Evolutionary conservation across 2,888 invertebrate genomes (phyloP).

Genomic region (Coelopa pilipes): DNA sequence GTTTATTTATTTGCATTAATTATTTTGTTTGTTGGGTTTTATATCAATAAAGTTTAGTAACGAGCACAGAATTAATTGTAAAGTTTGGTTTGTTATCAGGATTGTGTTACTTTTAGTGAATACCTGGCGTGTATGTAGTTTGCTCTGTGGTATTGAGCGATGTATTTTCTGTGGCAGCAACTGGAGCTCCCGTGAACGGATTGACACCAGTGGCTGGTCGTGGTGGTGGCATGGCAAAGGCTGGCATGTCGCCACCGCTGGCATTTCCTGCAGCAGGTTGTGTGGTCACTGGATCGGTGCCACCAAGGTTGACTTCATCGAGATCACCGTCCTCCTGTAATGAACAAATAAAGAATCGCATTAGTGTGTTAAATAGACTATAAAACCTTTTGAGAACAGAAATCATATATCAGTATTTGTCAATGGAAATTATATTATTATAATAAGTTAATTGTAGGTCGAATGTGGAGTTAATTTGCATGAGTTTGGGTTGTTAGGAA

Average conservation of each 20-base stretch:
- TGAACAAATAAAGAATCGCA: too few species aligned
- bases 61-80: conserved; percentile 34
- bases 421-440: too few species aligned
- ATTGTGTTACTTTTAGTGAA: conserved; percentile 53
- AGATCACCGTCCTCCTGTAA: conserved; percentile 65
- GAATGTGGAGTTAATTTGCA: conserved; percentile 12
- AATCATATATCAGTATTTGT: too few species aligned
- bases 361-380: too few species aligned
- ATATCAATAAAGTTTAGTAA: not conserved
- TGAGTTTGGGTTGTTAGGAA: conserved; percentile 14
- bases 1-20: conserved; percentile 18
- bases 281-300: conserved; percentile 56
- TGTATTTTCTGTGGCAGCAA: conserved; percentile 65
- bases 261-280: conserved; percentile 60
- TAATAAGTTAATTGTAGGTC: too few species aligned
- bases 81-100: conserved; percentile 17
- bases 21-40: conserved; percentile 14
- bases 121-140: conserved; percentile 68
- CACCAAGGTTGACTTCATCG: conserved; percentile 62
- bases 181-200: conserved; percentile 65
- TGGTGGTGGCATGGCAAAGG: conserved; percentile 64
- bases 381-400: too few species aligned
- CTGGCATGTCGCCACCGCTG: conserved; percentile 58
- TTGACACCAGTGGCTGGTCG: conserved; percentile 63
- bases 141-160: conserved; percentile 66